These are phyloP conservation scores for Callopanchax toddi DNA, from an alignment of 2,113 vertebrate genomes.

Conservation along the genomic window DNA sequence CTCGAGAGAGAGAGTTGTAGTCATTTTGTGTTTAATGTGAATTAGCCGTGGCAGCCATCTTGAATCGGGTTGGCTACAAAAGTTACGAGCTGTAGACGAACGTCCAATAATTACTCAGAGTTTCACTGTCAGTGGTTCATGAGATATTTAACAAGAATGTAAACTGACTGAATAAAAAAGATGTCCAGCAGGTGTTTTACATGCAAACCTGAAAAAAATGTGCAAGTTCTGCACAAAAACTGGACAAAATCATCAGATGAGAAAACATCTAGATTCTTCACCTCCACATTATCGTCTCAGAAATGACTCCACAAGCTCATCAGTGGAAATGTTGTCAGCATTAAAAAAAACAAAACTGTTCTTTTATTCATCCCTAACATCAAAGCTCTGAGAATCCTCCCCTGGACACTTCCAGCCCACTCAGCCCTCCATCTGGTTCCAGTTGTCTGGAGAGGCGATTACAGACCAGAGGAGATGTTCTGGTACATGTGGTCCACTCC, in stretches of 20 bases:
- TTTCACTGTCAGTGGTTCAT: neutral
- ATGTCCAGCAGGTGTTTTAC: neutral
- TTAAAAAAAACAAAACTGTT: constrained; percentile 3
- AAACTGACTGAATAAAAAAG: constrained; percentile 3
- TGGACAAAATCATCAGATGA: no score
- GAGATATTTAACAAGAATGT: constrained; percentile 1
- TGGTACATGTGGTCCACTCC: constrained; percentile 61
- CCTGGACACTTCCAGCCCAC: constrained; percentile 31
- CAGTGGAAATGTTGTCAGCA: constrained; percentile 28
- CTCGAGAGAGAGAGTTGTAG: no score
- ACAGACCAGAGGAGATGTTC: constrained; percentile 12
- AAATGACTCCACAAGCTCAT: constrained; percentile 16
- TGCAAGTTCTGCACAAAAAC: no score
- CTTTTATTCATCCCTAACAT: constrained; percentile 34
- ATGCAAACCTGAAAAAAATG: no score
- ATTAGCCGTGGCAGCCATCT: neutral
- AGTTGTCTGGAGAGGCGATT: constrained; percentile 19
- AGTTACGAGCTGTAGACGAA: neutral
- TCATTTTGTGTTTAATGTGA: no score
- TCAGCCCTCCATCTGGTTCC: constrained; percentile 55
- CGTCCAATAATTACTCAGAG: neutral
- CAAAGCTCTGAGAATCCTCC: constrained; percentile 44
- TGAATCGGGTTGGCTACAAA: neutral
- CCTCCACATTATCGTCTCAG: no score
- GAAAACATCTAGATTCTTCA: no score